Base-by-base conservation (phyloP, 2,113 vertebrate genomes). In the Synodontis membranacea region DNA sequence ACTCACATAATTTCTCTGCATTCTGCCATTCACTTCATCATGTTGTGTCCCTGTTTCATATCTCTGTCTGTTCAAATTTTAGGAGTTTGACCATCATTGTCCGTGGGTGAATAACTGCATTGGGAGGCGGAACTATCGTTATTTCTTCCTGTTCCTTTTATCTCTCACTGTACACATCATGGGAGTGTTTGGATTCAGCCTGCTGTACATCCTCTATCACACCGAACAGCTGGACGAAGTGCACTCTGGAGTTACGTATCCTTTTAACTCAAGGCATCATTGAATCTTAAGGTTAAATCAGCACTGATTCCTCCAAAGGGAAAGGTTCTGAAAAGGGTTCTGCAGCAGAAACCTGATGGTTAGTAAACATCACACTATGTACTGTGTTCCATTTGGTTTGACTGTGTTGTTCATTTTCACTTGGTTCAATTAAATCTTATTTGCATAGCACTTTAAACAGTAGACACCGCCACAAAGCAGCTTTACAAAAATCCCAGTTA, bases 21-120 rank as follows among this genome's bases (percentile, higher is more conserved):
- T 50, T 58, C 3, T 54, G 5, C 25, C 15, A 8, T 28, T 1
- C 23, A 39, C 37, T 74, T 52, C 25, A 21, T n/a, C 28, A 9
- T 37, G 60, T 5, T 58, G 8, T 52, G 4, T 78, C 23, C 31
- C 8, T 80, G 31, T 81, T n/a, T 44, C 21, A 54, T 72, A 15
- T 48, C 14, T 14, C 25, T 50, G 44, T 86, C 37, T 84, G 28
- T 68, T 6, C 80, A 11, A 14, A 79, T 17, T 80, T 4, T 92
- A 99, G 98, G 98, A 98, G 90, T 99, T 99, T 84, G 98, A 99
- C 91, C 98, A 99, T 89, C 97, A 99, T 92, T 99, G 97, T 88
- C 97, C 98, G 23, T 99, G 98, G 98, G 97, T 99, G 88, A 99
- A 99, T 93, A 99, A 99, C 93, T 99, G 98, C 92, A 98, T 99